Evolutionary conservation across 2,113 vertebrate genomes (phyloP), one percentile per base, ranked within the genome.

Genomic region (Chlamydotis undulata): DNA sequence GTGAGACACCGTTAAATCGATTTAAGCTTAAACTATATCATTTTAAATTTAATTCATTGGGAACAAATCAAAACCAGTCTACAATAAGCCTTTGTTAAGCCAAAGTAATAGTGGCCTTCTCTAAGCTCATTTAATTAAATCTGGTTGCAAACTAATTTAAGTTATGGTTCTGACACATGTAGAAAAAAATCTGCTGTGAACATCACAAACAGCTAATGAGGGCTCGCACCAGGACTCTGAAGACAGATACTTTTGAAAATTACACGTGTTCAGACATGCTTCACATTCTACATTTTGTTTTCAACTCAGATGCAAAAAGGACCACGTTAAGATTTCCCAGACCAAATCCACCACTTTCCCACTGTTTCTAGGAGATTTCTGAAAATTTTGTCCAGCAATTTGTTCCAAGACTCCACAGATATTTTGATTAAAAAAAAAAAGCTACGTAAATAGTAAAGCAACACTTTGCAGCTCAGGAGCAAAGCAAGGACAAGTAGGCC

Each of bases 81-180:
- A 71, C 94, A 94, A 56, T 37, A 85, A 91, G 37, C 31, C 45
- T 91, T 60, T 89, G 60, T 67, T 93, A 93, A 94, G 70, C 25
- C 79, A 55, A 35, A 74, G 19, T 28, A 76, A 64, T 28, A 82
- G 43, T 57, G 63, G 17, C 9, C 21, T 71, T 86, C 79, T 89
- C 80, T 65, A 80, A 92, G 78, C 15, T 71, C 28, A 43, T 87
- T 67, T 89, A 83, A 87, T 83, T 82, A 89, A 78, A 89, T 60
- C 37, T 63, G 56, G 59, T 50, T 91, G 60, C 53, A 84, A 87
- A 84, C 74, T 89, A 52, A 87, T 89, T 89, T 75, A 84, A 95
- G 31, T 63, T 65, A 79, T 47, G 53, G 39, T 41, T 89, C 53
- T 91, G 84, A 94, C 74, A 93, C n/a, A 31, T 22, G 47, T 57